A percentile compares a stretch with the other conserved stretches of the same genome.
These are phyloP conservation scores for Araneus ventricosus DNA, from an alignment of 1,140 invertebrate genomes.

Conservation along the genomic window DNA sequence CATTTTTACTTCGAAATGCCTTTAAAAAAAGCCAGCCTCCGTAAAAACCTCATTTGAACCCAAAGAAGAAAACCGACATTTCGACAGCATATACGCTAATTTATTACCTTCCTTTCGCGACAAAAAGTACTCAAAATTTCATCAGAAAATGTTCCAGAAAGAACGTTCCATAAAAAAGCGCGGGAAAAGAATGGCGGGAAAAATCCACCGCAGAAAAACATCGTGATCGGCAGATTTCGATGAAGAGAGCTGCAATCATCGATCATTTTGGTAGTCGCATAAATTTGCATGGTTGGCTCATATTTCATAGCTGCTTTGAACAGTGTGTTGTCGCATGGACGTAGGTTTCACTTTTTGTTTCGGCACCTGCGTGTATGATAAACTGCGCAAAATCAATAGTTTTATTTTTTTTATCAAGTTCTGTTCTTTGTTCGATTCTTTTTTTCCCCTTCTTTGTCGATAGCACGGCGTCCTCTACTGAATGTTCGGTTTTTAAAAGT, in stretches of 20 bases:
- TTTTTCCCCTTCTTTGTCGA: background rate
- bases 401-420: background rate
- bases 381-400: slow-evolving; percentile 23
- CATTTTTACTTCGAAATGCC: background rate
- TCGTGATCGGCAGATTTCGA: slow-evolving; percentile 28
- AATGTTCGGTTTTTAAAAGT: background rate
- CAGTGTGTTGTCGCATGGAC: slow-evolving; percentile 31
- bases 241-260: slow-evolving; percentile 19
- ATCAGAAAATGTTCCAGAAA: background rate
- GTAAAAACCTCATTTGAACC: background rate
- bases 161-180: background rate
- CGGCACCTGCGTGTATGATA: slow-evolving; percentile 27
- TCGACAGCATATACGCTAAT: background rate
- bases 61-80: background rate
- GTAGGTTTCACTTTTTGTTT: slow-evolving; percentile 42
- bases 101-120: background rate
- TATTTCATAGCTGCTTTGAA: slow-evolving; percentile 46
- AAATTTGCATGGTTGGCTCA: slow-evolving; percentile 42
- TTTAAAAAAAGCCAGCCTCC: background rate
- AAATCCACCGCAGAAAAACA: background rate
- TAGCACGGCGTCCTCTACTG: background rate
- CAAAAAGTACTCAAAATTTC: slow-evolving; percentile 24
- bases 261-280: slow-evolving; percentile 32
- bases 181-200: background rate
- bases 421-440: background rate